Evolutionary conservation across 2,113 vertebrate genomes (phyloP), one percentile per base, ranked within the genome.

Genomic region (Tachuris rubrigastra): DNA sequence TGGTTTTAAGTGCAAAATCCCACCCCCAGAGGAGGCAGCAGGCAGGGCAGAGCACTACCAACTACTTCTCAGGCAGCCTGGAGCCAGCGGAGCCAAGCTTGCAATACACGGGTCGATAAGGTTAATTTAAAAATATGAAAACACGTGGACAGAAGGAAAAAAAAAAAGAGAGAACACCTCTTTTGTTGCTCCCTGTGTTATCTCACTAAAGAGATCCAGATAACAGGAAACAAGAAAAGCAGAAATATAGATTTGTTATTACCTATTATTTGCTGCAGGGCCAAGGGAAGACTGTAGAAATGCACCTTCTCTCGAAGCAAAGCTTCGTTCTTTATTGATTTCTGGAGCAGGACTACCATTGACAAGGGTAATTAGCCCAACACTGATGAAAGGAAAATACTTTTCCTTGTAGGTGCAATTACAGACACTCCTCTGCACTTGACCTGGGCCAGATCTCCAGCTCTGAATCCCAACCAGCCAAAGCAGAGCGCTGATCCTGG

Each of bases 231-330:
- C 68, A 80, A 1, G 2, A 85, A 1, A 6, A 85, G 59, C 21
- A 76, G 82, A 93, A 92, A 87, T 96, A 95, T 58, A 28, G 85
- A 93, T 95, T 72, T 76, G 63, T 94, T 94, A 90, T 86, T 94
- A 80, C 67, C 67, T 53, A 31, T 85, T 12, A 42, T 78, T 95
- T 90, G 80, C 83, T 89, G 90, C 90, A 66, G 37, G 44, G 85
- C 89, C 82, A 59, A 56, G 72, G 89, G 60, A 73, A 74, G 82
- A 50, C 87, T 76, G 90, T 5, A 39, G 86, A 91, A 96, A 96
- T n/a, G 84, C 42, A 35, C 50, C 66, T 92, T 47, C 74, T 67
- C 77, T 63, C 59, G 27, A 33, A 92, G 94, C 79, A 93, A 58
- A 86, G 91, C 94, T 41, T 46, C 42, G 24, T 31, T 55, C 62